These are phyloP conservation scores for Periophthalmus magnuspinnatus DNA, from an alignment of 2,797 vertebrate species.

Conservation along the genomic window DNA sequence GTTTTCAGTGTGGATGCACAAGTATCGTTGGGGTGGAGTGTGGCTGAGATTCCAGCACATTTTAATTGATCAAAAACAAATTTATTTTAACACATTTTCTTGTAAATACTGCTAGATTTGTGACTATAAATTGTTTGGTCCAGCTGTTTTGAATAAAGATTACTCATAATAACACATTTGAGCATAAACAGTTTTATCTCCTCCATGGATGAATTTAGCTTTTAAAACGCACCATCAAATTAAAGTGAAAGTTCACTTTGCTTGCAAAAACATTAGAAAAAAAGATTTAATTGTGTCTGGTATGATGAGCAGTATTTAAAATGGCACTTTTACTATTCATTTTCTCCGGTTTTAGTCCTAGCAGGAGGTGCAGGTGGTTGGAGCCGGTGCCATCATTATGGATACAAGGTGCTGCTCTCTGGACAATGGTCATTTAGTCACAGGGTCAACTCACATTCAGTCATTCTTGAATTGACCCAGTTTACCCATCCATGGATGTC, in stretches of 20 bases:
- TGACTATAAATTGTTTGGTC: slow-evolving; percentile 4
- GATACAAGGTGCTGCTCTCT: not conserved
- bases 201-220: not conserved
- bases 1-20: not conserved
- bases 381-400: slow-evolving; percentile 1
- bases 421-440: slow-evolving; percentile 1
- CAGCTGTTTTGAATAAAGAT: not conserved
- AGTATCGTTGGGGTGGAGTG: not conserved
- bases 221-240: not conserved
- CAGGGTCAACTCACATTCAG: not conserved
- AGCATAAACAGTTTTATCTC: not conserved
- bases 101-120: not conserved
- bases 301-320: not conserved
- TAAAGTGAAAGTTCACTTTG: not conserved
- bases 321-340: not conserved
- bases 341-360: not conserved
- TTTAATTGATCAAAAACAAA: not conserved
- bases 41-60: not conserved
- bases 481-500: not conserved
- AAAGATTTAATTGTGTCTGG: not conserved
- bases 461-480: not conserved
- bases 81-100: not conserved
- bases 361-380: slow-evolving; percentile 3
- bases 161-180: not conserved
- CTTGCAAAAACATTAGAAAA: not conserved